Base-by-base conservation (phyloP, 2,113 vertebrate species). In the Brachypodius melanocephalos region DNA sequence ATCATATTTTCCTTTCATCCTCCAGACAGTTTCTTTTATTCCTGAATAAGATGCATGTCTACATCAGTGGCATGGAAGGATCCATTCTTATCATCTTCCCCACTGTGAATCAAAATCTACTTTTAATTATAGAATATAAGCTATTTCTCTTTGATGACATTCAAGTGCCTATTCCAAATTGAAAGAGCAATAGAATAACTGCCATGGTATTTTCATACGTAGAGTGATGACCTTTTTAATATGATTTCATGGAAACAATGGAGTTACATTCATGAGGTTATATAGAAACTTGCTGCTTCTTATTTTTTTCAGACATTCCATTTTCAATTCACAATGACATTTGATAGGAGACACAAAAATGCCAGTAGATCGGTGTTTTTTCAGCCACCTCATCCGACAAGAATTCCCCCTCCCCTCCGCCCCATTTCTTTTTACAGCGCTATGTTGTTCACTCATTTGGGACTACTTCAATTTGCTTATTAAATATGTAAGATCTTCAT, bases 401-500 rank as follows among this genome's bases (percentile, higher is more conserved):
- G 54, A 43, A 49, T 75, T 85, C 58, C n/a, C 21, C 9, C 16
- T 32, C 75, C 40, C 26, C 32, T 32, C 54, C 5, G 0, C 11
- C 16, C 42, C 42, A 34, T 88, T 93, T 84, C 69, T 85, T 93
- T 75, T 82, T 77, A 65, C 91, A 85, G 63, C 40, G 12, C 15
- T 92, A 24, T 91, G 87, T 91, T 97, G 67, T 96, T 97, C 93
- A 67, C 58, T 95, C 93, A 92, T 78, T 96, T 96, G 90, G 75
- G 54, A 95, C 96, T 95, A 89, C 94, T 96, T 97, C 96, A 88
- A 72, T 91, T 97, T 66, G 45, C 72, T 96, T 97, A 97, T 98
- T 98, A 98, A 98, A 98, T 97, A 98, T 98, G 95, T 94, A 97
- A 63, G 73, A 95, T 94, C 71, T 96, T 97, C 85, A 93, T 97